Percentiles rank a stretch among this genome's conserved stretches.
Evolutionary conservation across 2,113 vertebrate genomes (phyloP).

Genomic region (Bungarus multicinctus): DNA sequence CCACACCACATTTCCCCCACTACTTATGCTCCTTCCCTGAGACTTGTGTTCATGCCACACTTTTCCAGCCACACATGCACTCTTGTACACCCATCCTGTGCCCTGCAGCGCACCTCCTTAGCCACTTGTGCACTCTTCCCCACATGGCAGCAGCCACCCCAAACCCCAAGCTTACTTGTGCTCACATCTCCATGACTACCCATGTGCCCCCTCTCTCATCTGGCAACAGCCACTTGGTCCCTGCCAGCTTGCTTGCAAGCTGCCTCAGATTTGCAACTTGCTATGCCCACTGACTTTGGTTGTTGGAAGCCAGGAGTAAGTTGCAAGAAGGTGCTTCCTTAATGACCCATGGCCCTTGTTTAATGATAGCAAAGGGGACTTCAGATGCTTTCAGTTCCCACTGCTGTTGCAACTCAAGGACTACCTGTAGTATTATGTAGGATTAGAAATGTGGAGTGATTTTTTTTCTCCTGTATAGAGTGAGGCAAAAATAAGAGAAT

Average conservation of each 20-base stretch:
- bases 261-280: background rate
- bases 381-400: background rate
- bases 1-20: background rate
- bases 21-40: background rate
- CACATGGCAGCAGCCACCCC: background rate
- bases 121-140: background rate
- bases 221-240: background rate
- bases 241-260: background rate
- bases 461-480: conserved; percentile 35
- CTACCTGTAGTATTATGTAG: background rate
- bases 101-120: background rate
- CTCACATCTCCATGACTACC: background rate
- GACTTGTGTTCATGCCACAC: background rate
- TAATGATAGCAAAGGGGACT: background rate
- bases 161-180: background rate
- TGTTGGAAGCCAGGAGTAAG: background rate
- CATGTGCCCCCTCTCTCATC: background rate
- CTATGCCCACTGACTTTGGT: background rate
- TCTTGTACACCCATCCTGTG: background rate
- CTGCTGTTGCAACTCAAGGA: background rate
- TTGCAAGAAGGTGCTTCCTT: background rate
- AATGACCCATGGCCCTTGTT: background rate
- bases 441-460: background rate
- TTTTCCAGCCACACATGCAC: background rate
- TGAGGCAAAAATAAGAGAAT: conserved; percentile 58